Evolutionary conservation across 1,140 invertebrate genomes (phyloP), one percentile per base, ranked within the genome.

Genomic region (Drosophila pallidifrons): DNA sequence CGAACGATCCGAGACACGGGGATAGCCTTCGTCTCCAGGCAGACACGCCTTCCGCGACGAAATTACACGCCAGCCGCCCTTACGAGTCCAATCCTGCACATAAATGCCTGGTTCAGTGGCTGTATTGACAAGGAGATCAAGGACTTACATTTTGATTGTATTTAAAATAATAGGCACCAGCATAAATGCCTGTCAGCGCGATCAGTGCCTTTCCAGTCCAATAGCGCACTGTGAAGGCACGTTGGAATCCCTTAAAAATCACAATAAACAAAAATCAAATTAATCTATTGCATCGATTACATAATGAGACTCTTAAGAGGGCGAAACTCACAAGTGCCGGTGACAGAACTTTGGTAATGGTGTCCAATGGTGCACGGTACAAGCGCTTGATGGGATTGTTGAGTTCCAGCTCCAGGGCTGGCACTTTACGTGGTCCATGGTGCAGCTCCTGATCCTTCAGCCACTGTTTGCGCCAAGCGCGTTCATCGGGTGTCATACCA

Each of bases 401-500:
- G 38, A 95, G 93, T 91, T 96, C 94, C 79, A 93, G 94, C 83
- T 96, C 95, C 59, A 95, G 95, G 82, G 95, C 94, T 8, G 95
- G 94, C 0, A 96, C 94, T 70, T 94, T 82, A 35, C 94, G 90
- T 0, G 97, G 96, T 86, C 98, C 97, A 58, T 96, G 95, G 11
- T 94, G 94, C 38, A 98, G 93, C 75, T 95, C 86, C 94, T 97
- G 97, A 93, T 97, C 97, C 91, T 97, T 95, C 1, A 98, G 76
- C 95, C 95, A 98, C 91, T 97, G 95, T 76, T 95, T 95, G 67
- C 97, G 94, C 95, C 96, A 98, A 49, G 95, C 95, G 77, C 97
- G 94, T 93, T 98, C 97, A n/a, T 95, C 95, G 88, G 96, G 93
- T 5, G 95, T 95, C 97, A 98, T 98, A 63, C 97, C 97, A 54